Base-by-base conservation (phyloP, 2,113 vertebrate species). In the Fukomys damarensis region DNA sequence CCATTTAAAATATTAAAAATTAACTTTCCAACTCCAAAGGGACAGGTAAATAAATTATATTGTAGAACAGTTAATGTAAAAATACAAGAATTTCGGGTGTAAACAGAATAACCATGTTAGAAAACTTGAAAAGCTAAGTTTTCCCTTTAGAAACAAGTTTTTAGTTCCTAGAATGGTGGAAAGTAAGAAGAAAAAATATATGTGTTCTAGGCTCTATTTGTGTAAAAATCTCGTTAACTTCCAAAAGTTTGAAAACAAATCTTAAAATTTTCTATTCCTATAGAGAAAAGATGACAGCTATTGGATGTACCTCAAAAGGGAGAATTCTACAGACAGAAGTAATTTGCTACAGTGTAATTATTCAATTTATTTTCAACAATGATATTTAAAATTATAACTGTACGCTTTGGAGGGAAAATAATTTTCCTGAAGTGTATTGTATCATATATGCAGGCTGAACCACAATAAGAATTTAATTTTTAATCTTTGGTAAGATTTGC, bases 41-140 rank as follows among this genome's bases (percentile, higher is more conserved):
- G 38, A 61, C 30, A 86, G 96, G 85, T 93, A 96, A 97, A 95
- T 96, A 96, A 96, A 98, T 79, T 97, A 89, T 74, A 72, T 11
- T 41, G 9, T 12, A 68, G 43, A 58, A 95, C 93, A 98, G 95
- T 97, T 96, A 97, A 97, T 98, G 90, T 84, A 96, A 98, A 97
- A 93, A 83, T 97, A 88, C 81, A 94, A 68, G n/a, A 95, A 81
- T 76, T 28, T 96, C 89, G 95, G 79, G 66, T 38, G 43, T 81
- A 97, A 95, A 97, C 84, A 89, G n/a, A 91, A 94, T 97, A 97
- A 97, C 86, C 28, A 54, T 66, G 80, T 76, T 95, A 96, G 38
- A 65, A 90, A 95, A 86, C 5, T 83, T 72, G 24, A 68, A 91
- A 88, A 85, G 63, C 81, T 89, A 81, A 79, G 24, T 66, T 97